phyloP scores from a whole-genome alignment of 2,797 vertebrate genomes.

The Acomys russatus region DNA sequence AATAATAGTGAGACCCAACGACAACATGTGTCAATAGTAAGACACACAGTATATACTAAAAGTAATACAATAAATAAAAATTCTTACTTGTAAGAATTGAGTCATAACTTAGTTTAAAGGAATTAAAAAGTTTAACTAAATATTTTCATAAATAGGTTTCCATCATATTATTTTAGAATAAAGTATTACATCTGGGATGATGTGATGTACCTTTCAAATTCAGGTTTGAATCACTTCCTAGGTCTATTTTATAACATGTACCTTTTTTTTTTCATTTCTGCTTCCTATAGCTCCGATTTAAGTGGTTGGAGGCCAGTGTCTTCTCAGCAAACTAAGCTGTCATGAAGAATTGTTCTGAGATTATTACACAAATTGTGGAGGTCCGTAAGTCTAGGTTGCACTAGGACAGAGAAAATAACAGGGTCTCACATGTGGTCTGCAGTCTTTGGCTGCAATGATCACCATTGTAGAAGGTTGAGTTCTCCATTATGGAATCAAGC shows the following conservation, averaged over 20 bases:
- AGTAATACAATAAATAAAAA: neutral
- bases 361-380: conserved; percentile 14
- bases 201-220: neutral
- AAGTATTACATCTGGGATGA: neutral
- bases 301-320: neutral
- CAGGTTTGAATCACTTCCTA: conserved; percentile 23
- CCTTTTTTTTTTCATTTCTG: conserved; percentile 34
- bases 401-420: neutral
- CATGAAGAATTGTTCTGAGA: conserved; percentile 43
- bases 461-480: conserved; percentile 47
- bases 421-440: conserved; percentile 39
- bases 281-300: conserved; percentile 47
- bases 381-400: conserved; percentile 3
- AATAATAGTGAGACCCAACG: neutral
- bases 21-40: neutral
- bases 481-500: conserved; percentile 44
- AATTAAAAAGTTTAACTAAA: neutral
- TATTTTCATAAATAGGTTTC: conserved; percentile 7
- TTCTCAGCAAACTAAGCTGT: conserved; percentile 8
- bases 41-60: neutral
- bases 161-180: conserved; percentile 37
- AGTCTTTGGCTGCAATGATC: conserved; percentile 51
- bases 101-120: neutral
- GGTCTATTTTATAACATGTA: conserved; percentile 32
- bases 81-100: neutral